A percentile compares a stretch with the other conserved stretches of the same genome.
phyloP scores from a whole-genome alignment of 2,113 vertebrate genomes.

The Murina feae region DNA sequence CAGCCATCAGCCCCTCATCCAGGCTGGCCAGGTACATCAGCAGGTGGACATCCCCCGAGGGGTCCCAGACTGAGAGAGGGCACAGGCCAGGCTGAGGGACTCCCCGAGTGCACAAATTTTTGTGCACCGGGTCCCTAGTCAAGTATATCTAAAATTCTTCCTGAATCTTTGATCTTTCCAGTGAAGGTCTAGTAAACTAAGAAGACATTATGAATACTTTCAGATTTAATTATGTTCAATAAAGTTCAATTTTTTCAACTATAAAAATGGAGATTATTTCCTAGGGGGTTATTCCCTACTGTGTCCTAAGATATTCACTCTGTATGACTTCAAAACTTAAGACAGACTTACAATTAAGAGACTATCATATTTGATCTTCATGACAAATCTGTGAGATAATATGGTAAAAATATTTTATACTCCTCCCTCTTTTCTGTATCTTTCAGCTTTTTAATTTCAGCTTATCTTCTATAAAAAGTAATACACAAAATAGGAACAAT shows the following conservation, averaged over 20 bases:
- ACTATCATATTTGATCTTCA: not conserved
- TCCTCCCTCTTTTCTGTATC: not conserved
- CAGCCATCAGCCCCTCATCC: no score
- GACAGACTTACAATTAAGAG: not conserved
- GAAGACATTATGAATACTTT: not conserved
- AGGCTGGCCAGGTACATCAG: no score
- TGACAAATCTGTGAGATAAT: not conserved
- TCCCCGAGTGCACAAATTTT: no score
- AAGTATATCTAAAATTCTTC: not conserved
- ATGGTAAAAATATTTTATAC: not conserved
- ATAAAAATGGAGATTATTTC: not conserved
- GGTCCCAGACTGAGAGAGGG: no score
- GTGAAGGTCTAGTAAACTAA: not conserved
- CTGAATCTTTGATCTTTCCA: not conserved
- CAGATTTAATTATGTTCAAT: constrained; percentile 5
- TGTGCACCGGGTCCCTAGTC: no score
- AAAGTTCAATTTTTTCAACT: constrained; percentile 1
- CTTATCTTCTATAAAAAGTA: not conserved
- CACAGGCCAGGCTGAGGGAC: no score
- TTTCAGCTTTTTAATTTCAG: not conserved
- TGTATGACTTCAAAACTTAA: constrained; percentile 10
- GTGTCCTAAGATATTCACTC: not conserved
- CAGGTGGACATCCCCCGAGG: no score
- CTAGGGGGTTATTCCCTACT: not conserved
- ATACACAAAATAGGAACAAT: not conserved